Conservation (phyloP, 2,113 vertebrate species). For the Dunckerocampus dactyliophorus region DNA sequence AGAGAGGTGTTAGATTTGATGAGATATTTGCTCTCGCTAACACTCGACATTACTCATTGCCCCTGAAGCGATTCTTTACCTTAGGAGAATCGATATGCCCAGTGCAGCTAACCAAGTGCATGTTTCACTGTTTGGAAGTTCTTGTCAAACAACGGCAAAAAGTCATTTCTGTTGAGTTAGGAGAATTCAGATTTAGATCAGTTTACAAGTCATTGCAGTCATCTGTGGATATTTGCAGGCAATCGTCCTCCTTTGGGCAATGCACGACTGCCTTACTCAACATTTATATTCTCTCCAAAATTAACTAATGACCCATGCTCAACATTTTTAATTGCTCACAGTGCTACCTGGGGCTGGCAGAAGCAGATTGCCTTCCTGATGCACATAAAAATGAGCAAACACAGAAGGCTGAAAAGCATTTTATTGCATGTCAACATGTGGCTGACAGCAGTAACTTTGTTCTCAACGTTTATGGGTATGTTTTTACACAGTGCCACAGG, state of each 20-base stretch:
- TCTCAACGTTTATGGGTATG: not conserved
- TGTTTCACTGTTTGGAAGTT: constrained; percentile 30
- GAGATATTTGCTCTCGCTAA: constrained; percentile 59
- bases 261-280: constrained; percentile 31
- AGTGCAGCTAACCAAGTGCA: constrained; percentile 6
- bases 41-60: constrained; percentile 48
- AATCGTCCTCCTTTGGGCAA: constrained; percentile 22
- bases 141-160: constrained; percentile 25
- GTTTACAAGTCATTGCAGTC: not conserved
- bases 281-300: constrained; percentile 24
- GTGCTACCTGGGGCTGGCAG: constrained; percentile 12
- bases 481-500: constrained; percentile 73
- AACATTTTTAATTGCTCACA: constrained; percentile 34
- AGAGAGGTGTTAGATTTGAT: constrained; percentile 55
- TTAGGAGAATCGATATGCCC: constrained; percentile 22
- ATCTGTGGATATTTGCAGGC: constrained; percentile 8
- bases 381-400: constrained; percentile 9
- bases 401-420: constrained; percentile 13
- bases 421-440: constrained; percentile 25
- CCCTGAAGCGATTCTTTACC: constrained; percentile 50
- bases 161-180: constrained; percentile 10
- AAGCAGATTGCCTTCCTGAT: constrained; percentile 34
- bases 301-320: constrained; percentile 41
- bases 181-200: not conserved
- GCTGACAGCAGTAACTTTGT: not conserved